Conservation (phyloP, 1,140 invertebrate species). For the Hypsibius dujardini region DNA sequence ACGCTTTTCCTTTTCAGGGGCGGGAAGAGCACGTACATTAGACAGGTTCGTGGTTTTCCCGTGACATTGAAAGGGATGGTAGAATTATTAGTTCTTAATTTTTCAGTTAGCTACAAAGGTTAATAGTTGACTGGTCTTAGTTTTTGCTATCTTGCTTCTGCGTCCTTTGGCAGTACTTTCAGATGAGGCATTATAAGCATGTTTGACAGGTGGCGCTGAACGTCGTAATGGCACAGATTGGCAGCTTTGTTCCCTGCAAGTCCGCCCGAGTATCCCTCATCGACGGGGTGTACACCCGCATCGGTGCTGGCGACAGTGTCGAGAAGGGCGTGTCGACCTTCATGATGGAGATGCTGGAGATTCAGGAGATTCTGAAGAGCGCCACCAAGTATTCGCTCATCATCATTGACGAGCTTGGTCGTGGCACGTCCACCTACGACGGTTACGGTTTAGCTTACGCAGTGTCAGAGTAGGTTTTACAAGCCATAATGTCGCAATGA, state of each 20-base stretch:
- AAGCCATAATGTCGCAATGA: too few species aligned
- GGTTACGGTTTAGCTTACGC: slow-evolving; percentile 94
- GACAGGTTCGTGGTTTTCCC: too few species aligned
- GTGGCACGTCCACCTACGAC: slow-evolving; percentile 95
- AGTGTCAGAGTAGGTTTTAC: slow-evolving; percentile 66
- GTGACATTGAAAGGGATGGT: too few species aligned
- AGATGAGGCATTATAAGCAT: slow-evolving; percentile 28
- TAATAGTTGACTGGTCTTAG: slow-evolving; percentile 16
- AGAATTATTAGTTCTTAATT: too few species aligned
- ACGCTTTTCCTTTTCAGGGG: too few species aligned
- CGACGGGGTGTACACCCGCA: slow-evolving; percentile 66
- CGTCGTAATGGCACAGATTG: slow-evolving; percentile 78
- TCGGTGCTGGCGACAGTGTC: slow-evolving; percentile 79
- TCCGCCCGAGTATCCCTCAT: slow-evolving; percentile 49
- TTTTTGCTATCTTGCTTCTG: too few species aligned
- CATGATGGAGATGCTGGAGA: slow-evolving; percentile 96
- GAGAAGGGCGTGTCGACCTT: slow-evolving; percentile 84
- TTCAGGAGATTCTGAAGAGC: slow-evolving; percentile 70
- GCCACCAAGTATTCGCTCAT: slow-evolving; percentile 77
- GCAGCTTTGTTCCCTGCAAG: slow-evolving; percentile 73
- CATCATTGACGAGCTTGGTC: slow-evolving; percentile 88
- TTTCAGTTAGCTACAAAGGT: too few species aligned
- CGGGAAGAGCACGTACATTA: slow-evolving; percentile 91
- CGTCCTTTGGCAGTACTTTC: too few species aligned
- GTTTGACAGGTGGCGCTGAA: slow-evolving; percentile 46